These are phyloP conservation scores for Cenopis cana DNA, from an alignment of 2,888 invertebrate genomes.

Conservation along the genomic window DNA sequence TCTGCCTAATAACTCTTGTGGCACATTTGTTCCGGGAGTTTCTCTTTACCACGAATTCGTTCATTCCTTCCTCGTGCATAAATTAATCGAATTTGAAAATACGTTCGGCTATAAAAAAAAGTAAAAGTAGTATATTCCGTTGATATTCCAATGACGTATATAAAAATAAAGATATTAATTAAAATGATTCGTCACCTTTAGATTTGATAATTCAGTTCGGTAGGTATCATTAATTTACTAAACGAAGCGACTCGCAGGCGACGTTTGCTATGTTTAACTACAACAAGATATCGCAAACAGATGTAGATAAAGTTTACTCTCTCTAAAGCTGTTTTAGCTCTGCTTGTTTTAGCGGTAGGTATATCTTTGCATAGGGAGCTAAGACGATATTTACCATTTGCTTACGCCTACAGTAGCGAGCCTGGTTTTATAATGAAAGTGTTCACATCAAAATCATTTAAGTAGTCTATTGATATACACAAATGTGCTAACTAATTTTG, in stretches of 20 bases:
- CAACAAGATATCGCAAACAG: constrained; percentile 28
- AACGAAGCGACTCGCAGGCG: not conserved
- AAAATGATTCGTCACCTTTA: too few relatives aligned
- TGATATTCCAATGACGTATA: too few relatives aligned
- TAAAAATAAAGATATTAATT: too few relatives aligned
- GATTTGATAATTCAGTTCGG: constrained; percentile 12
- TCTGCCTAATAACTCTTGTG: not conserved
- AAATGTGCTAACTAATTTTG: too few relatives aligned
- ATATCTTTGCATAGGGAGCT: constrained; percentile 27
- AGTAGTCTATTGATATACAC: too few relatives aligned
- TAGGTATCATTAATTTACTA: constrained; percentile 11
- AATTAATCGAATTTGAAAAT: not conserved
- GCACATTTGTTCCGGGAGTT: not conserved
- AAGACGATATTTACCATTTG: constrained; percentile 18
- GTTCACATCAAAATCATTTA: not conserved
- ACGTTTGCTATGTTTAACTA: constrained; percentile 25
- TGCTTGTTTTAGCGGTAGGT: constrained; percentile 28
- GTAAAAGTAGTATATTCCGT: constrained; percentile 5
- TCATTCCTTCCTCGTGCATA: constrained; percentile 1
- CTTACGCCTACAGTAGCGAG: constrained; percentile 9
- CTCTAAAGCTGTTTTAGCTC: constrained; percentile 22
- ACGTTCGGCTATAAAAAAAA: constrained; percentile 1
- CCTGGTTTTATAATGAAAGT: not conserved
- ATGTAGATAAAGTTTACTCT: constrained; percentile 31
- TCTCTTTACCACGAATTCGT: not conserved